Evolutionary conservation across 2,113 vertebrate genomes (phyloP).

Genomic region (Atrichornis clamosus): DNA sequence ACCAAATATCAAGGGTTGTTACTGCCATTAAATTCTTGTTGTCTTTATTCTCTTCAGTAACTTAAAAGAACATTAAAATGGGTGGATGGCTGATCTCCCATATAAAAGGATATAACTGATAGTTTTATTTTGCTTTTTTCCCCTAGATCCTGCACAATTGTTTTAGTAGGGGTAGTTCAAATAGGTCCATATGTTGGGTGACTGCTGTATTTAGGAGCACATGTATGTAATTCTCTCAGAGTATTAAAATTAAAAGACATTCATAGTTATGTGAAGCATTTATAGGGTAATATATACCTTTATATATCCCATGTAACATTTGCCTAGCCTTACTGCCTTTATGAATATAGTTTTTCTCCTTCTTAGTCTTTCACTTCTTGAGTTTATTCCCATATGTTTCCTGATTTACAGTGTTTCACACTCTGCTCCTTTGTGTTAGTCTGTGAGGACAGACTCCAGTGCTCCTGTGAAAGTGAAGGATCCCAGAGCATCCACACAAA

Average conservation of each 20-base stretch:
- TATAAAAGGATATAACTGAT: neutral
- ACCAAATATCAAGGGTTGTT: neutral
- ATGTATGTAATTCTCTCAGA: neutral
- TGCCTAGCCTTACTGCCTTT: neutral
- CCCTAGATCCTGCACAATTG: neutral
- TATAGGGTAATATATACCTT: neutral
- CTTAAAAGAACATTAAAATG: neutral
- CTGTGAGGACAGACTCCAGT: neutral
- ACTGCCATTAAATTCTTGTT: neutral
- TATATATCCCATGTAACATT: neutral
- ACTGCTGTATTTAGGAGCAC: neutral
- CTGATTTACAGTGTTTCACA: neutral
- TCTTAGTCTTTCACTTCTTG: neutral
- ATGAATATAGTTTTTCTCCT: neutral
- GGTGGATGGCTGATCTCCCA: neutral
- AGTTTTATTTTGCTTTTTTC: neutral
- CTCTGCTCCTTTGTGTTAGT: neutral
- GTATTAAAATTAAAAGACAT: neutral
- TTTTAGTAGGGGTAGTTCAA: neutral
- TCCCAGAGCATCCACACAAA: accelerated
- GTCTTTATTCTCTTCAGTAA: neutral
- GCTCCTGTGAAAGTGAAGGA: neutral
- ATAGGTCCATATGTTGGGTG: neutral
- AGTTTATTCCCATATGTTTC: neutral
- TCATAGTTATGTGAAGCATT: neutral